These are phyloP conservation scores for Lepus oiostolus DNA, from an alignment of 2,797 vertebrate species.

Conservation along the genomic window DNA sequence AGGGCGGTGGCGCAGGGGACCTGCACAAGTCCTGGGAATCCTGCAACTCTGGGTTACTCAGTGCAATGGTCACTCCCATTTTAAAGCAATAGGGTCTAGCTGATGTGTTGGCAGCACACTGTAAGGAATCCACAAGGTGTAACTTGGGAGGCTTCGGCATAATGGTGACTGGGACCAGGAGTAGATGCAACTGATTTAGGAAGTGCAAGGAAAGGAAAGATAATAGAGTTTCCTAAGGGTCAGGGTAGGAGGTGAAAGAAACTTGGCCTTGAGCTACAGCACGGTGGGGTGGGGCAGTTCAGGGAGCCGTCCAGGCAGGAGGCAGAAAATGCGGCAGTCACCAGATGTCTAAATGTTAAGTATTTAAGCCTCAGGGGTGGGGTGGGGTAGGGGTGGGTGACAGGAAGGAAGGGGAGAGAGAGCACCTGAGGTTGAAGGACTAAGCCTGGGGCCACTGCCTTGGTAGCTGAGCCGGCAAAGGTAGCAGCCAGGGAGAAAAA, in stretches of 20 bases:
- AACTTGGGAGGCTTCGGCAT: not conserved
- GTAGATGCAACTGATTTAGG: not conserved
- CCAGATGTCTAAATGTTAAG: not conserved
- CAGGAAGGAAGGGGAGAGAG: not conserved
- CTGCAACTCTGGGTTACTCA: not conserved
- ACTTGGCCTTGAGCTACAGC: not conserved
- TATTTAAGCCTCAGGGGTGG: not conserved
- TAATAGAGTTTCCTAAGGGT: not conserved
- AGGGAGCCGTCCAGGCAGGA: not conserved
- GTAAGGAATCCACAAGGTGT: not conserved
- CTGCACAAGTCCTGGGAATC: not conserved
- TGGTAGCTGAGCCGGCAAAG: not conserved
- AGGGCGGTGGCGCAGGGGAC: not conserved
- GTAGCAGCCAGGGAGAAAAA: not conserved
- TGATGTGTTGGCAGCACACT: not conserved
- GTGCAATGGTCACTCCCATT: not conserved
- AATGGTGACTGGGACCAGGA: not conserved
- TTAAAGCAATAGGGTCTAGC: not conserved
- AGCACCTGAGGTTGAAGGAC: not conserved
- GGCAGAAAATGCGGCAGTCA: not conserved
- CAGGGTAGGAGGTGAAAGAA: not conserved
- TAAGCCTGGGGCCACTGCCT: not conserved
- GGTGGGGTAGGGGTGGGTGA: not conserved
- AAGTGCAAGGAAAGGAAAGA: not conserved
- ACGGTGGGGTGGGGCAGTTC: not conserved